These are phyloP conservation scores for Elgaria multicarinata DNA, from an alignment of 2,113 vertebrate genomes.

Conservation along the genomic window DNA sequence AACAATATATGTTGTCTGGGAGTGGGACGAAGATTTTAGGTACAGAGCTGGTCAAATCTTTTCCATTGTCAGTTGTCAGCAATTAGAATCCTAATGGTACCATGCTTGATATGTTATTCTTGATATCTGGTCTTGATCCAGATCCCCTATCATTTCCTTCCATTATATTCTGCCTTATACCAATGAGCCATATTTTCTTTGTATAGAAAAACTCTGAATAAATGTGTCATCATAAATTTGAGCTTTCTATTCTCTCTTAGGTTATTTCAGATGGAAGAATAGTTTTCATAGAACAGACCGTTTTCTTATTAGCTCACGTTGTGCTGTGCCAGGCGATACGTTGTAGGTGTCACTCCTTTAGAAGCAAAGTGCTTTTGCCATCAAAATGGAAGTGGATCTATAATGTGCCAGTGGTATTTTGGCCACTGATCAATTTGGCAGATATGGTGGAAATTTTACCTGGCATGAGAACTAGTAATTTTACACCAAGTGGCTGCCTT, in stretches of 20 bases:
- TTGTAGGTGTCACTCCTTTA: slow-evolving; percentile 47
- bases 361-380: slow-evolving; percentile 56
- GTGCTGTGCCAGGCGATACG: slow-evolving; percentile 23
- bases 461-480: neutral
- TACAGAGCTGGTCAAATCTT: neutral
- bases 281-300: slow-evolving; percentile 3
- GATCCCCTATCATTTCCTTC: rapidly evolving
- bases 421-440: slow-evolving; percentile 37
- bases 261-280: slow-evolving; percentile 40
- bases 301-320: slow-evolving; percentile 6
- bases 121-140: too few species aligned
- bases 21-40: neutral
- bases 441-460: neutral
- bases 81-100: neutral
- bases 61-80: neutral
- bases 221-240: slow-evolving; percentile 17
- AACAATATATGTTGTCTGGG: neutral
- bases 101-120: neutral
- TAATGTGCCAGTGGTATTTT: slow-evolving; percentile 35
- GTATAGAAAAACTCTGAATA: neutral
- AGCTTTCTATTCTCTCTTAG: neutral
- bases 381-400: slow-evolving; percentile 19
- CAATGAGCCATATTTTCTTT: neutral
- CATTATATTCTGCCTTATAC: rapidly evolving
- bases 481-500: neutral